phyloP scores from a whole-genome alignment of 2,888 invertebrate species.

The Epinotia ramella region DNA sequence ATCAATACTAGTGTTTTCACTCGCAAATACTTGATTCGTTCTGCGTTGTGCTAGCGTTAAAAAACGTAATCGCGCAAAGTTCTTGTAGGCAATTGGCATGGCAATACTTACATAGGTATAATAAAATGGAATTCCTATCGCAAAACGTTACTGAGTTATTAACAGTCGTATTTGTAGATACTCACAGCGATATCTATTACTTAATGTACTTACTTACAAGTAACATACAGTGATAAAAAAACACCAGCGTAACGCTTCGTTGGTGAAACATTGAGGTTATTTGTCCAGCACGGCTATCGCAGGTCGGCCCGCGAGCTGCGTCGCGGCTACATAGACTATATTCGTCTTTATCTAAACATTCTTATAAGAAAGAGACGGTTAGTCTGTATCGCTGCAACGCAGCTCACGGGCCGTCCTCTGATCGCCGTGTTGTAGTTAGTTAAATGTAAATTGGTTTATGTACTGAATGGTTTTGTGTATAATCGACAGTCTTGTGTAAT shows the following conservation, averaged over 20 bases:
- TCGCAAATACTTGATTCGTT: conserved; percentile 3
- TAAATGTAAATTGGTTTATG: neutral
- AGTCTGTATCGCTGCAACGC: no score
- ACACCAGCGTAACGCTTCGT: neutral
- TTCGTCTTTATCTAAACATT: no score
- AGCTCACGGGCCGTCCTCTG: no score
- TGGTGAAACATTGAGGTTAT: neutral
- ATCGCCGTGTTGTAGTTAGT: neutral
- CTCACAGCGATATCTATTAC: neutral
- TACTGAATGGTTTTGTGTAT: neutral
- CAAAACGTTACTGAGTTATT: neutral
- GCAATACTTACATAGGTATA: neutral
- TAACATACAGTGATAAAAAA: neutral
- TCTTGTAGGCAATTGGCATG: neutral
- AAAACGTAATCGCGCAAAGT: neutral
- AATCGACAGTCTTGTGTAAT: neutral
- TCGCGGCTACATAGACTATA: no score
- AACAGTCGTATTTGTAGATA: neutral
- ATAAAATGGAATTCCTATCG: neutral
- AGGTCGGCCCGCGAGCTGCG: no score
- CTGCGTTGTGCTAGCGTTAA: neutral
- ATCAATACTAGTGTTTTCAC: neutral
- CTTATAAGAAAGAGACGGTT: no score
- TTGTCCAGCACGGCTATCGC: neutral
- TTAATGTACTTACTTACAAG: no score